A percentile compares a stretch with the other conserved stretches of the same genome.
Conservation (phyloP, 2,113 vertebrate species). For the Romanogobio albipinnatus region DNA sequence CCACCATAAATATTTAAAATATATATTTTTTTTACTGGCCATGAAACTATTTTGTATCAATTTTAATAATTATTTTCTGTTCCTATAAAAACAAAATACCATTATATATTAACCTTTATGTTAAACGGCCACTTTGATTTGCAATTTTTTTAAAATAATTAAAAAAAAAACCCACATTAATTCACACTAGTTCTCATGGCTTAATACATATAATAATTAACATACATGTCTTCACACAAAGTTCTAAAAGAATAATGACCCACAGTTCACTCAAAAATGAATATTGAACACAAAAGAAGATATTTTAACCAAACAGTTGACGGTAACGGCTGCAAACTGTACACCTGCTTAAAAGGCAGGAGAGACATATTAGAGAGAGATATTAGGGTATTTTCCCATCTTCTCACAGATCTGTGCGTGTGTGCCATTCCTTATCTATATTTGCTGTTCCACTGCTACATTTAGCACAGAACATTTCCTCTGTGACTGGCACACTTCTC, state of each 20-base stretch:
- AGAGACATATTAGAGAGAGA: constrained; percentile 12
- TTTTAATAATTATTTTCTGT: neutral
- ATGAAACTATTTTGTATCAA: neutral
- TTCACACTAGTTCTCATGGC: too few species aligned
- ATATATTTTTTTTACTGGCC: neutral
- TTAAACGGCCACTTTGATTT: too few species aligned
- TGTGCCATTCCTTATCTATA: neutral
- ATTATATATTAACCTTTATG: neutral
- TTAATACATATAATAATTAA: too few species aligned
- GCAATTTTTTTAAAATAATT: too few species aligned
- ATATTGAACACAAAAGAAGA: neutral
- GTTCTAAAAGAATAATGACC: neutral
- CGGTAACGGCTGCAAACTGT: neutral
- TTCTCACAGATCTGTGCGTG: neutral
- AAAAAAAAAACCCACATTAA: too few species aligned
- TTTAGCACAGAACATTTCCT: constrained; percentile 34
- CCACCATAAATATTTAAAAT: neutral
- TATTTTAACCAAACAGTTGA: too few species aligned
- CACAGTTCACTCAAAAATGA: neutral
- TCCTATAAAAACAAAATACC: neutral
- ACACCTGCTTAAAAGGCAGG: constrained; percentile 2
- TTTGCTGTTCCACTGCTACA: constrained; percentile 18
- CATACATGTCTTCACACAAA: neutral
- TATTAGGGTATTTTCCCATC: neutral
- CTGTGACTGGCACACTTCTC: constrained; percentile 9